These are phyloP conservation scores for Eueides isabella DNA, from an alignment of 1,140 invertebrate genomes.

Conservation along the genomic window DNA sequence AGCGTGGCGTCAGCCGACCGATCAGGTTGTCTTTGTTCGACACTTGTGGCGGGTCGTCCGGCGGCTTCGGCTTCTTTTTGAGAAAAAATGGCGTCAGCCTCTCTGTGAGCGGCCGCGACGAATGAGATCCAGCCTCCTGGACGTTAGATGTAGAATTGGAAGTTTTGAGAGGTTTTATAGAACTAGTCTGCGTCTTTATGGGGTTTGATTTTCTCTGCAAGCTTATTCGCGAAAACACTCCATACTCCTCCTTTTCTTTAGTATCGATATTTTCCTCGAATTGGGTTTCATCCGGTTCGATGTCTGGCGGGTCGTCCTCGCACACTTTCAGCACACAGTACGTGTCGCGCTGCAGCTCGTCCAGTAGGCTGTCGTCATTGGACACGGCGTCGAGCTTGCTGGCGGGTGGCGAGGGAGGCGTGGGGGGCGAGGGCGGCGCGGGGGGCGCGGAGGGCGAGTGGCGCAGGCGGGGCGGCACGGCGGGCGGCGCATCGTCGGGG, in stretches of 20 bases:
- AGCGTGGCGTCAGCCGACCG: constrained; percentile 70
- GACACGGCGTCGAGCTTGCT: constrained; percentile 57
- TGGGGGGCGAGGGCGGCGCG: constrained; percentile 30
- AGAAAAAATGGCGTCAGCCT: constrained; percentile 74
- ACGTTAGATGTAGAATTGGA: constrained; percentile 74
- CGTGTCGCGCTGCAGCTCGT: constrained; percentile 68
- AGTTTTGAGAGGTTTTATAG: constrained; percentile 64
- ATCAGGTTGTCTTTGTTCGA: constrained; percentile 64
- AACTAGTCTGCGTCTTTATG: constrained; percentile 62
- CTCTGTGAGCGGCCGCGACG: constrained; percentile 69
- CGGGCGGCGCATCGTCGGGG: constrained; percentile 63
- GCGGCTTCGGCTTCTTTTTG: constrained; percentile 74
- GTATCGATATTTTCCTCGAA: constrained; percentile 32
- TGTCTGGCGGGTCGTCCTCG: constrained; percentile 62
- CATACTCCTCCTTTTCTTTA: constrained; percentile 59
- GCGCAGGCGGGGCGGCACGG: constrained; percentile 66
- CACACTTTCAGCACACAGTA: constrained; percentile 71
- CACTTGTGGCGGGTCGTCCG: constrained; percentile 50
- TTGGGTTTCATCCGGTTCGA: constrained; percentile 36
- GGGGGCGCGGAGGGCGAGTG: constrained; percentile 49
- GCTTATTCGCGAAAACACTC: constrained; percentile 72
- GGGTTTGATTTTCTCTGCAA: constrained; percentile 78
- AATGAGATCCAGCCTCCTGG: constrained; percentile 60
- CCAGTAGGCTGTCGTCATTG: constrained; percentile 70
- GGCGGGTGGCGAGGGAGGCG: constrained; percentile 37